A percentile compares a stretch with the other conserved stretches of the same genome.
Evolutionary conservation across 2,888 invertebrate genomes (phyloP).

Genomic region (Andrena fulva): DNA sequence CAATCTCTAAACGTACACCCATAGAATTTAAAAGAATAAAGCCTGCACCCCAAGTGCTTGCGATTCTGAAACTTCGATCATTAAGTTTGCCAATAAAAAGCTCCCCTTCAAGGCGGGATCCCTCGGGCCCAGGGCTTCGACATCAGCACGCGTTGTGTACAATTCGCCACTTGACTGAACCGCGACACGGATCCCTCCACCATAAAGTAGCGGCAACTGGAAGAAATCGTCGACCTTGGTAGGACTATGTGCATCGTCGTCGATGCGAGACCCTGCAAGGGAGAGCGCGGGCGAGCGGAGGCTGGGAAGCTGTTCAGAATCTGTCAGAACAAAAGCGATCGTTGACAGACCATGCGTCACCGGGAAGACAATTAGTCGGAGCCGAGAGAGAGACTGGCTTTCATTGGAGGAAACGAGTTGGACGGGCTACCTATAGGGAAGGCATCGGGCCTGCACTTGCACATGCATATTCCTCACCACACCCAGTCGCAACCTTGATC

Average conservation of each 20-base stretch:
- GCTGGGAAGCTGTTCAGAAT: neutral
- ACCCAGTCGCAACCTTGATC: conserved; percentile 73
- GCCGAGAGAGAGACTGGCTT: conserved; percentile 54
- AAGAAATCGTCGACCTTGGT: conserved; percentile 26
- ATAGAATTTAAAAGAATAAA: too few species aligned
- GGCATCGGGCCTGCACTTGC: neutral
- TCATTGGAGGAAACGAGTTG: conserved; percentile 61
- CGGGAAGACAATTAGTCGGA: conserved; percentile 52
- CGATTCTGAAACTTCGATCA: too few species aligned
- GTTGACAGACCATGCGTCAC: conserved; percentile 36
- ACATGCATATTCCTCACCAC: conserved; percentile 59
- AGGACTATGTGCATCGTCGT: conserved; percentile 8
- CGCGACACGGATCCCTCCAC: neutral
- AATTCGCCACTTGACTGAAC: neutral
- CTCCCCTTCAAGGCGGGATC: too few species aligned
- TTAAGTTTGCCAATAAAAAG: too few species aligned
- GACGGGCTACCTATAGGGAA: conserved; percentile 36
- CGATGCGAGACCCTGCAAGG: neutral
- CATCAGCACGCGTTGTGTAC: too few species aligned
- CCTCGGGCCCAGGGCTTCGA: too few species aligned
- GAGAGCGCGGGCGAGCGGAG: conserved; percentile 18
- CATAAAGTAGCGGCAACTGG: neutral
- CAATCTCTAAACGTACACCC: too few species aligned
- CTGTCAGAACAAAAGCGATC: conserved; percentile 43
- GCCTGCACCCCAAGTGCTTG: too few species aligned